Conservation (phyloP, 2,797 vertebrate genomes). For the Muscicapa striata region DNA sequence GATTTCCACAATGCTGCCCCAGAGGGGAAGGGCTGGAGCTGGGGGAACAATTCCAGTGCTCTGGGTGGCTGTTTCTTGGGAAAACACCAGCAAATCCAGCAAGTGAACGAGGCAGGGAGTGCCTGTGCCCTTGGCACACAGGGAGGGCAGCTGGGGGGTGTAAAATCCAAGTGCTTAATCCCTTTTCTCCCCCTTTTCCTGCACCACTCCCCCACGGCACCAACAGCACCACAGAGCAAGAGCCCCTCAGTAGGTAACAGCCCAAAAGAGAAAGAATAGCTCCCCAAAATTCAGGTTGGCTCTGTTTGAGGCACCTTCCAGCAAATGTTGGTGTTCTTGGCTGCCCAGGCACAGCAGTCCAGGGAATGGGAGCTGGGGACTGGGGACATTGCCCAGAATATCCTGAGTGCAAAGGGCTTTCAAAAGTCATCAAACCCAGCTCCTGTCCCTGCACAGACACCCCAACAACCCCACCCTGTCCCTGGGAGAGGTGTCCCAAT, state of each 20-base stretch:
- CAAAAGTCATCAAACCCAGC: not conserved
- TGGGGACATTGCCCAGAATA: not conserved
- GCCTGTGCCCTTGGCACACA: fast-evolving
- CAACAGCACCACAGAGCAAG: fast-evolving
- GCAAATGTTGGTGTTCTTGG: fast-evolving
- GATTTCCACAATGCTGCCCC: not conserved
- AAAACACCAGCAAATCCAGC: not conserved
- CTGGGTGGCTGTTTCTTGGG: not conserved
- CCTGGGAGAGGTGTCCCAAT: fast-evolving
- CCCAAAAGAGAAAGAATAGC: not conserved
- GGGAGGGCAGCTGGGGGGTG: not conserved
- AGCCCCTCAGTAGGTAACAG: not conserved
- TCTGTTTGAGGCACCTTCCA: not conserved
- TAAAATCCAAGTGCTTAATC: fast-evolving
- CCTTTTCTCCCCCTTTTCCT: not conserved
- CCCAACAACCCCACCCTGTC: not conserved
- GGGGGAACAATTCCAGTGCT: not conserved
- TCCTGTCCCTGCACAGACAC: not conserved
- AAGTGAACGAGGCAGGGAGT: not conserved
- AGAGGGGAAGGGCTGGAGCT: not conserved
- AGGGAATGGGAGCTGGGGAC: fast-evolving
- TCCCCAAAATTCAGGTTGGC: fast-evolving
- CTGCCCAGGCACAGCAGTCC: fast-evolving
- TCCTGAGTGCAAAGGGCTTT: not conserved
- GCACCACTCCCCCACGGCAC: fast-evolving